Percentiles rank a stretch among this genome's conserved stretches.
phyloP scores from a whole-genome alignment of 1,140 invertebrate species.

The Helicoverpa zea region DNA sequence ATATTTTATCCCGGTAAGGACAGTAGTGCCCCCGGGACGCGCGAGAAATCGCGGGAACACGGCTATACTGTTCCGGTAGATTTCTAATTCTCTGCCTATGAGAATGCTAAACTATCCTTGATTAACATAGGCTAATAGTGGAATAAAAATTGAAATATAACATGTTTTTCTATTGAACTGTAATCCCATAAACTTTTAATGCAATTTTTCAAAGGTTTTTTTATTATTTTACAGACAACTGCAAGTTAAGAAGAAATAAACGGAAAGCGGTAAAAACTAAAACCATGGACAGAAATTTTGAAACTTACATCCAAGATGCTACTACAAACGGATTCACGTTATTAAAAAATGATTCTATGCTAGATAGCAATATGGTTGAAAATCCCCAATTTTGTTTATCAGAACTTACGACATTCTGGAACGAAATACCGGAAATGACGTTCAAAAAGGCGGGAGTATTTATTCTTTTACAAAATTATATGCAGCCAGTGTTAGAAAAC shows the following conservation, averaged over 20 bases:
- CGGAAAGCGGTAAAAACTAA: slow-evolving; percentile 87
- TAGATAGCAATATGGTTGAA: slow-evolving; percentile 35
- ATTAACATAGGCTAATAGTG: no score
- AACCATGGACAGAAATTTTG: slow-evolving; percentile 83
- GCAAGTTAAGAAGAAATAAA: slow-evolving; percentile 86
- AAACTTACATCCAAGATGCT: slow-evolving; percentile 85
- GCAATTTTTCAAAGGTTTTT: neutral
- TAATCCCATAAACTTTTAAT: no score
- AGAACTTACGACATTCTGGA: slow-evolving; percentile 72
- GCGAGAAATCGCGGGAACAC: no score
- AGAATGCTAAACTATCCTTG: no score
- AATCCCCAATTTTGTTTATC: slow-evolving; percentile 57
- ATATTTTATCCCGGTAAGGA: no score
- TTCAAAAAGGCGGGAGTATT: slow-evolving; percentile 80
- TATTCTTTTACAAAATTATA: slow-evolving; percentile 72
- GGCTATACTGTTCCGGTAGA: no score
- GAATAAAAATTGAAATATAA: neutral
- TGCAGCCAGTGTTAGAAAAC: slow-evolving; percentile 89
- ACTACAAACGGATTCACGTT: slow-evolving; percentile 71
- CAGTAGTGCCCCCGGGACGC: no score
- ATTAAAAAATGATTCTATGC: slow-evolving; percentile 41
- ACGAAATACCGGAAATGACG: slow-evolving; percentile 73
- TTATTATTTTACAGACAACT: slow-evolving; percentile 85
- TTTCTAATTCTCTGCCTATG: no score
- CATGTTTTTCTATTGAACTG: neutral